These are phyloP conservation scores for Drosophila lutescens DNA, from an alignment of 2,888 invertebrate species.

Conservation along the genomic window DNA sequence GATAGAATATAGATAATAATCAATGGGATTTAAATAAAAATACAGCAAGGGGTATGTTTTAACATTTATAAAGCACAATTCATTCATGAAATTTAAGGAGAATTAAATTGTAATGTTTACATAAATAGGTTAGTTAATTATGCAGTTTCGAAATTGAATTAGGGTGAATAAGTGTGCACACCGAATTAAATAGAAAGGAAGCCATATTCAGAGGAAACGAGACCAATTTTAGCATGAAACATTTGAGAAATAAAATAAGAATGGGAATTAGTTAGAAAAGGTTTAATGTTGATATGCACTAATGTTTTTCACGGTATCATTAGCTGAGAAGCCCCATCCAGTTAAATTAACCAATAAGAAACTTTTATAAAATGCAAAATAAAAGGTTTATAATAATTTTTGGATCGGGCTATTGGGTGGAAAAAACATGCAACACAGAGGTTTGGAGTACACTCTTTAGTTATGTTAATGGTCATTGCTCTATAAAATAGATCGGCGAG, in stretches of 20 bases:
- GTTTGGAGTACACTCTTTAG: slow-evolving; percentile 13
- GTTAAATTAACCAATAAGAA: background rate
- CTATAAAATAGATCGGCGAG: slow-evolving; percentile 2
- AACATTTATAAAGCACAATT: background rate
- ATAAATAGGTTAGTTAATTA: background rate
- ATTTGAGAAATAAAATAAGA: slow-evolving; percentile 57
- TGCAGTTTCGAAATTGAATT: background rate
- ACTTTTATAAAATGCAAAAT: background rate
- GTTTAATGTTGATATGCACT: background rate
- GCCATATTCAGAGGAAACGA: slow-evolving; percentile 27
- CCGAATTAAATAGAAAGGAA: slow-evolving; percentile 27
- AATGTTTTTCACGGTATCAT: no score
- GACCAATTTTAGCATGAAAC: slow-evolving; percentile 59
- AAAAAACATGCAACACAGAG: slow-evolving; percentile 28
- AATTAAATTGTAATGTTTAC: no score
- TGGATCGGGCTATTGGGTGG: background rate
- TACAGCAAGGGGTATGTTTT: background rate
- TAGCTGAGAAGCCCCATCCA: background rate
- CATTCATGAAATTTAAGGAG: slow-evolving; percentile 7
- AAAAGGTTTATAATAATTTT: background rate
- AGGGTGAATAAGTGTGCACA: background rate
- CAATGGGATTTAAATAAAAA: background rate
- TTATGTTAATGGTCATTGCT: slow-evolving; percentile 1
- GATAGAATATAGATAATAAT: slow-evolving; percentile 12
- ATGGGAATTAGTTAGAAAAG: slow-evolving; percentile 56